Base-by-base conservation (phyloP, 2,888 invertebrate species). In the Brachylomia viminalis region DNA sequence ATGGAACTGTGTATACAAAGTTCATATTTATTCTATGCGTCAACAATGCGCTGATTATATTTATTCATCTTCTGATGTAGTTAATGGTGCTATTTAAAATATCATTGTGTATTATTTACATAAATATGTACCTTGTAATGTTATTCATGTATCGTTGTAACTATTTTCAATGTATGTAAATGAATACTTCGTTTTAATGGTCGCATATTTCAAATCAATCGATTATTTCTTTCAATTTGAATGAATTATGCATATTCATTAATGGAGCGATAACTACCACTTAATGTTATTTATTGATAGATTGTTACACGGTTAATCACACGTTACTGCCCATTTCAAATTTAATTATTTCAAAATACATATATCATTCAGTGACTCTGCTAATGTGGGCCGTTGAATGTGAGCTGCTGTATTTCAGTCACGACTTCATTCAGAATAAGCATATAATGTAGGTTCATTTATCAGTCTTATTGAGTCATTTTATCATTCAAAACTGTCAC, bases 111-210 rank as follows among this genome's bases (percentile, higher is more conserved):
- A 33, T 61, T 27, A 66, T 83, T 49, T 56, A 56, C 62, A 77
- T 77, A 59, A 77, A 83, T 77, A 67, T 65, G 33, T 38, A 47
- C n/a, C 45, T 52, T 52, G 17, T 79, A 62, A 83, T 67, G 20
- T 7, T 56, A 83, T 62, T 49, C 54, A 56, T 62, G 33, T 38
- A 52, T 52, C 45, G n/a, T 45, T 67, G 49, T 33, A 47, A 67
- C 15, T 76, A 66, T 65, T 45, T 49, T 33, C 23, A 73, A 73
- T 42, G 20, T 23, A 77, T 66, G 83, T n/a, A 56, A 61, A 66
- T 82, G 17, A 8, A 30, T 38, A 80, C 49, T 64, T 64, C 11
- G 27, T 27, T 68, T 30, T 42, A 75, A 54, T 61, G 62, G 13
- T 10, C 62, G 30, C n/a, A 67, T 80, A 83, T 79, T 45, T 80